A percentile compares a stretch with the other conserved stretches of the same genome.
Evolutionary conservation across 2,797 vertebrate genomes (phyloP).

Genomic region (Sardinella longiceps): DNA sequence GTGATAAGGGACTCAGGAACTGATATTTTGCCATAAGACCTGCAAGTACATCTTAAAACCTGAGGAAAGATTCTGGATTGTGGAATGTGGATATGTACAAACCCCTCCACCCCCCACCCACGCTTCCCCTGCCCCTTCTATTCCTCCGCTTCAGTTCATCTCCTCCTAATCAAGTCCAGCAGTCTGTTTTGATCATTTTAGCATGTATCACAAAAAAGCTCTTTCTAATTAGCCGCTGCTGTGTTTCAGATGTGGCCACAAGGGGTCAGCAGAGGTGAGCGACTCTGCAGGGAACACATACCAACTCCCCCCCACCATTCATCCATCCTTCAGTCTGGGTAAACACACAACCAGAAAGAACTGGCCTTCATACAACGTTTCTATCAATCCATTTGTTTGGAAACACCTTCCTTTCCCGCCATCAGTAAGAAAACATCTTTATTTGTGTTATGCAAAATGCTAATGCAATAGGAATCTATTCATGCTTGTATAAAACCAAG

Average conservation of each 20-base stretch:
- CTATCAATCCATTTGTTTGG: background rate
- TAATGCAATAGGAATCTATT: background rate
- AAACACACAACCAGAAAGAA: background rate
- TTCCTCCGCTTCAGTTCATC: background rate
- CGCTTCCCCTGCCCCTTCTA: too few species aligned
- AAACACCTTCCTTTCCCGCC: background rate
- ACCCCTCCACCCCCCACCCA: too few species aligned
- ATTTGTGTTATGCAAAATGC: background rate
- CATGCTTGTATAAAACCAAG: background rate
- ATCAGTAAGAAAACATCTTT: background rate
- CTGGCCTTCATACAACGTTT: background rate
- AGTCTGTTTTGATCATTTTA: background rate
- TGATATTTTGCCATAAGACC: background rate
- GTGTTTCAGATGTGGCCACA: slow-evolving; percentile 48
- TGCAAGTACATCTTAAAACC: background rate
- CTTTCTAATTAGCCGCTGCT: background rate
- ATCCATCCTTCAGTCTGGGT: background rate
- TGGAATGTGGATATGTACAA: background rate
- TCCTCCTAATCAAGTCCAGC: background rate
- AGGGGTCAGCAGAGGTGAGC: slow-evolving; percentile 59
- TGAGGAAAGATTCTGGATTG: background rate
- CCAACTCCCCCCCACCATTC: background rate
- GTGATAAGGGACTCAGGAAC: background rate
- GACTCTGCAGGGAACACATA: slow-evolving; percentile 29
- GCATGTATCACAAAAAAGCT: background rate